phyloP scores from a whole-genome alignment of 2,797 vertebrate species.

The Darevskia nairensis region DNA sequence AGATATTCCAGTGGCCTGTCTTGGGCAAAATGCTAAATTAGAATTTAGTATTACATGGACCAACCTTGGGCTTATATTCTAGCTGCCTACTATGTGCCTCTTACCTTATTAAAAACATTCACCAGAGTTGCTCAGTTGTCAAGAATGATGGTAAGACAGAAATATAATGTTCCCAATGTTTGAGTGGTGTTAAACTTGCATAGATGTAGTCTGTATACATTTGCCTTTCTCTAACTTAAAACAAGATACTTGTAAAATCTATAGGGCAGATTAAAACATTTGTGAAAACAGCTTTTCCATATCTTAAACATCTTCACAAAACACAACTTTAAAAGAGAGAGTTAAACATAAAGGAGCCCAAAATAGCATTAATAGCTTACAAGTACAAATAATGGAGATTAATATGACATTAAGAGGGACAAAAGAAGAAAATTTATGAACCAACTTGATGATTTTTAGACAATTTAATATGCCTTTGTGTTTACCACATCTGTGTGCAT shows the following conservation, averaged over 20 bases:
- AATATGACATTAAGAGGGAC: slow-evolving; percentile 12
- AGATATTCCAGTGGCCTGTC: too few species aligned
- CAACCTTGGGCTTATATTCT: neutral
- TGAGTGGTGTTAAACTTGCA: neutral
- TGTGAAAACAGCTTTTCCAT: neutral
- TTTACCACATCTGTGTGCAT: slow-evolving; percentile 33
- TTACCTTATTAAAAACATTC: neutral
- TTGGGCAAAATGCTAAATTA: too few species aligned
- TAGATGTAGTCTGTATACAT: neutral
- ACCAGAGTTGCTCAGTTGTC: neutral
- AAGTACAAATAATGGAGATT: slow-evolving; percentile 14
- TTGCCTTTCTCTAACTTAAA: neutral
- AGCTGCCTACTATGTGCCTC: neutral
- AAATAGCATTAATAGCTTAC: slow-evolving; percentile 9
- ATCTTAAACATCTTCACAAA: slow-evolving; percentile 3
- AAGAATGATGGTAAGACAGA: neutral
- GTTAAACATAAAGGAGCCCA: neutral
- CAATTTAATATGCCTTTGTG: slow-evolving; percentile 21
- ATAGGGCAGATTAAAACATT: neutral
- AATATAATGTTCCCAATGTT: neutral
- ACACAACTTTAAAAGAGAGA: neutral
- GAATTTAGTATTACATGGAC: too few species aligned
- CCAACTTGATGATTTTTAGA: neutral
- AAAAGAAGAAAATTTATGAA: slow-evolving; percentile 22
- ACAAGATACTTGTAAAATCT: neutral